Evolutionary conservation across 2,888 invertebrate genomes (phyloP).

Genomic region (Eurytoma adleriae): DNA sequence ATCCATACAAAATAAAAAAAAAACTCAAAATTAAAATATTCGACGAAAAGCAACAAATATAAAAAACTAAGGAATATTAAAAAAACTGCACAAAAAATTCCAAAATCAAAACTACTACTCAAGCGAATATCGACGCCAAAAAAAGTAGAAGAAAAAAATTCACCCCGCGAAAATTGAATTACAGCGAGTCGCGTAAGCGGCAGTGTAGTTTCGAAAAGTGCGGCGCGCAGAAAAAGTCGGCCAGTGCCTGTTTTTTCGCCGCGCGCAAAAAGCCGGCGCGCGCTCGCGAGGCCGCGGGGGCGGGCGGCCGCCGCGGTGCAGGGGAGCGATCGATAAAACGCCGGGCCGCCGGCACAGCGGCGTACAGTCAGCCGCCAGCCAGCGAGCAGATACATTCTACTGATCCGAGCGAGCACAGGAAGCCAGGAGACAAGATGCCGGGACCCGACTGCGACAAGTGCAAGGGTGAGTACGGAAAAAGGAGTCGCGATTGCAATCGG

Average conservation of each 20-base stretch:
- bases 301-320: constrained; percentile 50
- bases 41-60: no score
- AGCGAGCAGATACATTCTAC: constrained; percentile 54
- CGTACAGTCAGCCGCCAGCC: constrained; percentile 61
- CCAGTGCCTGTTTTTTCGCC: not conserved
- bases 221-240: no score
- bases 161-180: not conserved
- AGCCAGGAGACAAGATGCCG: constrained; percentile 67
- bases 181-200: no score
- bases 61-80: no score
- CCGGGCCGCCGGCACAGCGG: constrained; percentile 58
- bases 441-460: constrained; percentile 72
- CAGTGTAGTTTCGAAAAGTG: no score
- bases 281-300: constrained; percentile 13
- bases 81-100: no score
- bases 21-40: no score
- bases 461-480: constrained; percentile 65
- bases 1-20: no score
- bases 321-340: constrained; percentile 73
- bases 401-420: constrained; percentile 6
- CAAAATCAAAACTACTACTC: no score
- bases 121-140: no score
- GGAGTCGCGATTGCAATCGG: not conserved
- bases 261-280: not conserved
- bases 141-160: not conserved